Evolutionary conservation across 2,888 invertebrate genomes (phyloP), one percentile per base, ranked within the genome.

Genomic region (Hirudinaria manillensis): DNA sequence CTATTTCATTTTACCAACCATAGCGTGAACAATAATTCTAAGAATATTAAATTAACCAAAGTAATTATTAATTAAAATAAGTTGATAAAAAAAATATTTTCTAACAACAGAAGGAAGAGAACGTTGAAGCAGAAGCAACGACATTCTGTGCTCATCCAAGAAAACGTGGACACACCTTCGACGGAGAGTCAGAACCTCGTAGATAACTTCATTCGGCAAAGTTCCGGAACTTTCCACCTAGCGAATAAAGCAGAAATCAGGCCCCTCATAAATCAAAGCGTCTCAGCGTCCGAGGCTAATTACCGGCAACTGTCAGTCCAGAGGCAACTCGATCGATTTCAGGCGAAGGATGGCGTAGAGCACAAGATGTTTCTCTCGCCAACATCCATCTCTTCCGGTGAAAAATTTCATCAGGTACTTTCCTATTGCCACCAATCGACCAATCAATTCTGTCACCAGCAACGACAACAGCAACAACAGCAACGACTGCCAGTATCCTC

Each of bases 201-300:
- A 7, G 61, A 61, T 29, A 61, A 29, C 19, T 61, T 61, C 29
- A 29, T 16, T 29, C 61, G 61, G 10, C 61, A 61, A n/a, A 27
- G 24, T 29, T 61, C 61, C 24, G 61, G 61, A 61, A 61, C 61
- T 16, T 29, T 61, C 24, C 61, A 61, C 61, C 61, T 27, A 10
- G 61, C 61, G 61, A 61, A 61, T 29, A 61, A 61, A 61, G 61
- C 61, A 24, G 61, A 61, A 61, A 61, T 61, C 61, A 61, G n/a
- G 61, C 61, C 61, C 24, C 61, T 61, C 61, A 61, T 61, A 16
- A 61, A 61, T 29, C 61, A 61, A 29, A 61, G 61, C n/a, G 24
- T 29, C 24, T 29, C 61, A 21, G 24, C 6, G 1, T 61, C 61
- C 19, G 61, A 61, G 61, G 61, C 29, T 1, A 29, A 10, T 29